Evolutionary conservation across 2,113 vertebrate species (phyloP).

Genomic region (Syngnathus typhle): DNA sequence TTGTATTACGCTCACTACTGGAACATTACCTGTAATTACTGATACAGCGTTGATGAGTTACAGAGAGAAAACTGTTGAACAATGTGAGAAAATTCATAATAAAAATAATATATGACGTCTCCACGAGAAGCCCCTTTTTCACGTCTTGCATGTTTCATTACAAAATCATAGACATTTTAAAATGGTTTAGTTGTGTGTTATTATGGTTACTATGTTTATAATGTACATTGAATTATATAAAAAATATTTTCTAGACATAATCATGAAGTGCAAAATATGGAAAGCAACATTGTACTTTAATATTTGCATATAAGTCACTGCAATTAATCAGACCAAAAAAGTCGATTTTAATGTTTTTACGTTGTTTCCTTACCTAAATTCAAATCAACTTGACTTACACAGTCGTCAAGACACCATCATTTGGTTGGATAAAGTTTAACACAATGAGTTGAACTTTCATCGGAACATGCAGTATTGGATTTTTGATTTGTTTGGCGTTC

Average conservation of each 20-base stretch:
- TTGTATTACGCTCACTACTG: slow-evolving; percentile 66
- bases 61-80: slow-evolving; percentile 63
- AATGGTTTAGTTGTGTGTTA: too few relatives aligned
- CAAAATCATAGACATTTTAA: too few relatives aligned
- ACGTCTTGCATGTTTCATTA: not conserved
- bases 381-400: not conserved
- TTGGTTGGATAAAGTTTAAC: not conserved
- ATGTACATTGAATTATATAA: too few relatives aligned
- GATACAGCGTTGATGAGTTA: slow-evolving; percentile 66
- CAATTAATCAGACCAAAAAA: too few relatives aligned
- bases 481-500: not conserved
- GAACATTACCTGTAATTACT: slow-evolving; percentile 69
- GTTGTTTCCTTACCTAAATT: not conserved
- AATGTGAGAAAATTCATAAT: slow-evolving; percentile 75
- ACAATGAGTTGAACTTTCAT: not conserved
- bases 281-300: too few relatives aligned
- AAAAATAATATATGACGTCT: slow-evolving; percentile 73
- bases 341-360: not conserved
- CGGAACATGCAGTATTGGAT: not conserved
- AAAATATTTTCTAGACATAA: too few relatives aligned
- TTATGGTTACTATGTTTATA: too few relatives aligned
- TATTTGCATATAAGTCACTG: too few relatives aligned
- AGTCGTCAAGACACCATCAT: not conserved
- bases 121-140: slow-evolving; percentile 30
- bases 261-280: too few relatives aligned